Base-by-base conservation (phyloP, 2,113 vertebrate species). In the Aptenodytes patagonicus region DNA sequence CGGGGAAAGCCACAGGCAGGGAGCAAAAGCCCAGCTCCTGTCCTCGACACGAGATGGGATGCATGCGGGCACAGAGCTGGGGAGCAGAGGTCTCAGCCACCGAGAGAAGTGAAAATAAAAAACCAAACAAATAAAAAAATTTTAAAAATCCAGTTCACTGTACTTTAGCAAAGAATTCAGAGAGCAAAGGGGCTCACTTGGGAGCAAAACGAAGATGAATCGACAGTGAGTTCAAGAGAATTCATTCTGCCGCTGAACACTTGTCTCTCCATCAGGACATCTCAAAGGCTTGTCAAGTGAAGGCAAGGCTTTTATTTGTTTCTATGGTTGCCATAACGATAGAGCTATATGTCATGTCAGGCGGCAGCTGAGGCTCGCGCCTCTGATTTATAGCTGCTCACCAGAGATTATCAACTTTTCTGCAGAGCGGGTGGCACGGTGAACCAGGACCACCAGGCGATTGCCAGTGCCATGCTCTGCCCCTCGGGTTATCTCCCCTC, bases 291-390 rank as follows among this genome's bases (percentile, higher is more conserved):
- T 97, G 97, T 96, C 97, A 98, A 93, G 95, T 5, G 1, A 86
- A 95, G 93, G 95, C 75, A 66, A 93, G 26, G 95, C 96, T 98
- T 98, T 98, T 98, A 97, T 98, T 96, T 75, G 18, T 93, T 94
- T 96, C 96, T 92, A 1, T 88, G 96, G 98, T 98, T 98, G 96
- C 97, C 97, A 98, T 98, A 98, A 98, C 68, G 17, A 98, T 96
- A 92, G 93, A 98, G 96, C 96, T 96, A 90, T 96, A 98, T 98
- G 98, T 98, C 98, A 98, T 83, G 94, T 96, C 98, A 96, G 93
- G 92, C 51, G 3, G 83, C 97, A 88, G 96, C 97, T 97, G 95
- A 97, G 97, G 83, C 77, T 92, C 76, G 17, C 49, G 28, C 83
- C 84, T 90, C 90, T 97, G 97, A 98, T 98, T 98, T 97, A 98